Percentiles rank a stretch among this genome's conserved stretches.
Evolutionary conservation across 2,797 vertebrate species (phyloP).

Genomic region (Sphenodon punctatus): DNA sequence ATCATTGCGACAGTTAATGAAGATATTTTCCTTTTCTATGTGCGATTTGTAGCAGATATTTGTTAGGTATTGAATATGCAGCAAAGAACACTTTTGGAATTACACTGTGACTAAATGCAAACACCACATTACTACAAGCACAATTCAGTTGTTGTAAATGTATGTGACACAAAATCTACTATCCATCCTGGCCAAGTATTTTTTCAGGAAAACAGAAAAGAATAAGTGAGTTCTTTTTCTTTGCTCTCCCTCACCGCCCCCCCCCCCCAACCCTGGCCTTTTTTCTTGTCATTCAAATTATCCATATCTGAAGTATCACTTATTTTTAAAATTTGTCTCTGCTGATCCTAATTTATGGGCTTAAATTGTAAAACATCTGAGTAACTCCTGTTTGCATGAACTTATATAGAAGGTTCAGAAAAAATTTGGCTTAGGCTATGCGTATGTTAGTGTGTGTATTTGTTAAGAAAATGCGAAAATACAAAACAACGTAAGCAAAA

Average conservation of each 20-base stretch:
- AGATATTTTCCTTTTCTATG: neutral
- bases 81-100: neutral
- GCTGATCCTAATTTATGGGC: no score
- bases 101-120: neutral
- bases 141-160: neutral
- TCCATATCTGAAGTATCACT: no score
- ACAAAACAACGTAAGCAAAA: neutral
- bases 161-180: neutral
- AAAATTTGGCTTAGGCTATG: fast-evolving
- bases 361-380: no score
- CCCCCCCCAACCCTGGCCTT: no score
- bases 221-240: no score
- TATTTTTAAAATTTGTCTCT: no score
- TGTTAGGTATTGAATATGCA: neutral
- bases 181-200: neutral
- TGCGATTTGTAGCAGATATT: neutral
- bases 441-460: fast-evolving
- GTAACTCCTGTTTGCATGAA: neutral
- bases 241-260: no score
- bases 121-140: neutral
- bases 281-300: no score
- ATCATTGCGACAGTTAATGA: neutral
- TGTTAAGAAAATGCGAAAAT: neutral
- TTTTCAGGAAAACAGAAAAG: neutral
- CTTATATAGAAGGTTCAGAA: no score